phyloP scores from a whole-genome alignment of 2,797 vertebrate genomes.

The Moxostoma hubbsi region DNA sequence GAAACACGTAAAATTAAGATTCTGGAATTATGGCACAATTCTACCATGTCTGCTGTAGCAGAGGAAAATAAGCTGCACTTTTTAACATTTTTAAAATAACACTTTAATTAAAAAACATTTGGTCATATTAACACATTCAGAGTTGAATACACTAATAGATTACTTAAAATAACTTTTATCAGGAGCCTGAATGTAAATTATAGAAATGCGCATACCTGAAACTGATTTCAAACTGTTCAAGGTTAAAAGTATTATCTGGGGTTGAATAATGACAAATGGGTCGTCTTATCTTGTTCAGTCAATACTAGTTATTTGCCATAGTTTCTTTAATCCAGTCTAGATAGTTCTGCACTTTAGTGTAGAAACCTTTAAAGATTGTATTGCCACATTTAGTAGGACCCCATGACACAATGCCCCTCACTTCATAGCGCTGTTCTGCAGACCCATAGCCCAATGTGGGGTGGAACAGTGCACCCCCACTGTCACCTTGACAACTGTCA shows the following conservation, averaged over 20 bases:
- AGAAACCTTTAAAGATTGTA: constrained; percentile 47
- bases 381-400: constrained; percentile 53
- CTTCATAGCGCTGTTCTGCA: constrained; percentile 25
- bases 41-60: no score
- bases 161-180: no score
- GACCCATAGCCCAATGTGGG: constrained; percentile 13
- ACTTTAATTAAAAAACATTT: no score
- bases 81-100: no score
- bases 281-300: neutral
- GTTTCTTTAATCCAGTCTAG: constrained; percentile 56
- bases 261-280: neutral
- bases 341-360: constrained; percentile 56
- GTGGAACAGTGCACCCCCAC: constrained; percentile 48
- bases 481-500: constrained; percentile 63
- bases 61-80: no score
- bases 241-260: neutral
- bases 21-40: no score
- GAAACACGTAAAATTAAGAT: no score
- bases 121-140: no score
- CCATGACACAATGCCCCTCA: constrained; percentile 64
- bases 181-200: no score
- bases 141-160: no score
- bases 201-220: no score
- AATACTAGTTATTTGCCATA: constrained; percentile 48
- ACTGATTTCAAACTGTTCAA: neutral